Evolutionary conservation across 1,140 invertebrate species (phyloP).

Genomic region (Drosophila kikkawai): DNA sequence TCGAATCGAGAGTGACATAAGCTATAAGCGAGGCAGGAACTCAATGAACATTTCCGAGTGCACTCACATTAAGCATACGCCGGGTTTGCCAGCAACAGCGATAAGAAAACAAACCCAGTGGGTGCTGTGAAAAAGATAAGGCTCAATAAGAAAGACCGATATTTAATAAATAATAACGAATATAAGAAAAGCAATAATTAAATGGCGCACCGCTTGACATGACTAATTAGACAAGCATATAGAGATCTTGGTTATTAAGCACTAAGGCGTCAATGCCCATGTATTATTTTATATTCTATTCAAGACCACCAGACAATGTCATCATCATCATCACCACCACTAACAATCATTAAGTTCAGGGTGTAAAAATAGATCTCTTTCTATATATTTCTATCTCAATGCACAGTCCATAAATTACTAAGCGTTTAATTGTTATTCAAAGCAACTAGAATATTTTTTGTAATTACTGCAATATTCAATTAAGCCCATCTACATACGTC

Average conservation of each 20-base stretch:
- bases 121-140: conserved; percentile 37
- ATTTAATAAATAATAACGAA: conserved; percentile 41
- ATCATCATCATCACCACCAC: conserved; percentile 30
- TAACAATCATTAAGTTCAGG: conserved; percentile 13
- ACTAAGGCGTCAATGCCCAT: conserved; percentile 29
- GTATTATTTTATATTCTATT: conserved; percentile 23
- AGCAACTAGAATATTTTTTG: conserved; percentile 33
- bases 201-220: conserved; percentile 39
- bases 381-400: conserved; percentile 2
- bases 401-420: conserved; percentile 42
- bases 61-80: conserved; percentile 37
- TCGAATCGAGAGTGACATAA: conserved; percentile 20
- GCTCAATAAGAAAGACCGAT: conserved; percentile 48
- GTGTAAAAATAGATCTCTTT: conserved; percentile 39
- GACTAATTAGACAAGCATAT: conserved; percentile 52
- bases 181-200: conserved; percentile 3
- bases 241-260: conserved; percentile 2
- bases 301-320: conserved; percentile 46
- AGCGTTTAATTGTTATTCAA: conserved; percentile 50
- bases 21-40: conserved; percentile 23
- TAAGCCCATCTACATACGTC: conserved; percentile 24
- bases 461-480: conserved; percentile 38
- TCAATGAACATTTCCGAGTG: conserved; percentile 56
- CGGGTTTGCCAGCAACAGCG: conserved; percentile 11
- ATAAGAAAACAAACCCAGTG: conserved; percentile 34